phyloP scores from a whole-genome alignment of 1,140 invertebrate species.

The Drosophila malerkotliana region DNA sequence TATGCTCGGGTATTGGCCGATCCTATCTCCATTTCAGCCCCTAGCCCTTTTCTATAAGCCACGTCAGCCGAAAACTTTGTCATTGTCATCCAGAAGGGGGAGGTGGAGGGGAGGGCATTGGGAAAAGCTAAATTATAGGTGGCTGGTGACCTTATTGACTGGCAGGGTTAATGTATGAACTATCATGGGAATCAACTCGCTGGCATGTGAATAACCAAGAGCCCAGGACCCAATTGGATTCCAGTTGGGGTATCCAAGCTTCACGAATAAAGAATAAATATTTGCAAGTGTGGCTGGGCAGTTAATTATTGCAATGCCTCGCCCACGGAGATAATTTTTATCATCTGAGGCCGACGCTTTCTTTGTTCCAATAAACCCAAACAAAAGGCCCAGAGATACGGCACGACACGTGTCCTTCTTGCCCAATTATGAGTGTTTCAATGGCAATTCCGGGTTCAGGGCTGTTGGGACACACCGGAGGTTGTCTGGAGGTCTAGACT shows the following conservation, averaged over 20 bases:
- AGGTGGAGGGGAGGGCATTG: not conserved
- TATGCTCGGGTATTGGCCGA: constrained; percentile 1
- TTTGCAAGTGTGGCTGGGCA: not conserved
- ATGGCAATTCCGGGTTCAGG: not conserved
- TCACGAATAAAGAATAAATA: not conserved
- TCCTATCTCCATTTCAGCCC: constrained; percentile 7
- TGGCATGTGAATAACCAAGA: not conserved
- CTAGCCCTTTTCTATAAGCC: constrained; percentile 21
- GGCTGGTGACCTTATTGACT: constrained; percentile 11
- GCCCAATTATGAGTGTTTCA: not conserved
- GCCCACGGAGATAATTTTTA: constrained; percentile 7
- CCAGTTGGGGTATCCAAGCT: not conserved
- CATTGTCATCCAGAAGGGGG: constrained; percentile 14
- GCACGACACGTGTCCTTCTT: constrained; percentile 3
- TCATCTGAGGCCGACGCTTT: not conserved
- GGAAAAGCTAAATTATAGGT: constrained; percentile 23
- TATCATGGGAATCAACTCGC: too few species aligned
- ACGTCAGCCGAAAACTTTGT: constrained; percentile 36
- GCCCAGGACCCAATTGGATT: not conserved
- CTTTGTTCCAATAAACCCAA: constrained; percentile 18
- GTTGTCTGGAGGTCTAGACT: not conserved
- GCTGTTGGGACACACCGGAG: not conserved
- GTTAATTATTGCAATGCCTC: constrained; percentile 6
- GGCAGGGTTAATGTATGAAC: too few species aligned
- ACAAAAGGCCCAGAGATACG: not conserved